These are phyloP conservation scores for Eublepharis macularius DNA, from an alignment of 2,113 vertebrate genomes.

Conservation along the genomic window DNA sequence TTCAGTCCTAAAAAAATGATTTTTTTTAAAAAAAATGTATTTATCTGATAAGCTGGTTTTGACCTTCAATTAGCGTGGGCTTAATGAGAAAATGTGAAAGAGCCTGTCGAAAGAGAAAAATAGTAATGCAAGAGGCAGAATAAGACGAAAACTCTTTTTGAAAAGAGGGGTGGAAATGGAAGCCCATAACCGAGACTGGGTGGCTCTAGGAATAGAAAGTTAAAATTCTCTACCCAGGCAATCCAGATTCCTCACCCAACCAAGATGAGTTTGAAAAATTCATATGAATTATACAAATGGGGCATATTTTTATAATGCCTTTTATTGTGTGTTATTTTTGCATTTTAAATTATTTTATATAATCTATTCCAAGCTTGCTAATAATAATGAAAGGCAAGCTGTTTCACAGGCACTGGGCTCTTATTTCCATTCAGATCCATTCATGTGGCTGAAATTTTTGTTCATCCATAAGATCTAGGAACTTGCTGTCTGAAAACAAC, in stretches of 20 bases:
- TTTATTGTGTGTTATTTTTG: background rate
- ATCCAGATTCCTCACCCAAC: background rate
- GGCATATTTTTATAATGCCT: background rate
- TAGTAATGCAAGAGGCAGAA: background rate
- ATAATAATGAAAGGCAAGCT: background rate
- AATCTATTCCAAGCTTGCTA: background rate
- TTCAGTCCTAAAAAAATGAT: background rate
- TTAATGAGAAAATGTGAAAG: background rate
- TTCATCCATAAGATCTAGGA: background rate
- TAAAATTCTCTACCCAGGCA: background rate
- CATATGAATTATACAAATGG: background rate
- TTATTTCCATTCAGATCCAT: background rate
- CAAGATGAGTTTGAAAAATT: background rate
- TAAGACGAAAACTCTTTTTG: background rate
- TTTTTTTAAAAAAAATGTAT: background rate
- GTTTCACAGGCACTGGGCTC: no score
- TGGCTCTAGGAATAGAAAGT: background rate
- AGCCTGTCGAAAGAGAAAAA: background rate
- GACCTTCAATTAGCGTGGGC: conserved; percentile 17
- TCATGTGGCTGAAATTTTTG: no score
- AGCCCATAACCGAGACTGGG: background rate
- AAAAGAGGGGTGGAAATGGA: background rate
- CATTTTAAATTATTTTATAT: background rate
- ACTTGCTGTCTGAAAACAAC: background rate
- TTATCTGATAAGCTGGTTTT: background rate